A percentile compares a stretch with the other conserved stretches of the same genome.
Conservation (phyloP, 2,888 invertebrate genomes). For the Tanaodytes sp. region DNA sequence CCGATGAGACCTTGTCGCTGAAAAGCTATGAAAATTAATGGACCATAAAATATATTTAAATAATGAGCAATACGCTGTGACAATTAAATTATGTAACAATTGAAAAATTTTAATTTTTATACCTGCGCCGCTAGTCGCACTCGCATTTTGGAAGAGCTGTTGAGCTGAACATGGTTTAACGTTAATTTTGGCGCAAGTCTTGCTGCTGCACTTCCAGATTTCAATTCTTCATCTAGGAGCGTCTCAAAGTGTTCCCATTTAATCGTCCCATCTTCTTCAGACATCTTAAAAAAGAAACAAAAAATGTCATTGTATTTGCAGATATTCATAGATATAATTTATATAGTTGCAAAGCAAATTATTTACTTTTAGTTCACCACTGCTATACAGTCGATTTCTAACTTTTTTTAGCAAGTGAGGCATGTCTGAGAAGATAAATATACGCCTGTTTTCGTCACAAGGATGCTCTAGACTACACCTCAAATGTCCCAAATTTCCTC, state of each 20-base stretch:
- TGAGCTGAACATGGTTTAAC: not conserved
- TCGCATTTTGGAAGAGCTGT: slow-evolving; percentile 13
- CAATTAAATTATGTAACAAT: not conserved
- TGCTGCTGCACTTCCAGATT: not conserved
- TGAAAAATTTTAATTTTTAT: not conserved
- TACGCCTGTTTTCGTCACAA: not conserved
- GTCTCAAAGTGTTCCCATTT: not conserved
- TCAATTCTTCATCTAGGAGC: not conserved
- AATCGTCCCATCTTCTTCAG: not conserved
- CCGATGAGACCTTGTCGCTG: not conserved
- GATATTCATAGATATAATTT: no score
- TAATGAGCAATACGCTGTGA: not conserved
- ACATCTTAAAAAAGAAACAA: no score
- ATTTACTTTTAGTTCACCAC: not conserved
- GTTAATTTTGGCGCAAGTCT: not conserved
- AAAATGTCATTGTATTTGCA: no score
- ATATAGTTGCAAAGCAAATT: no score
- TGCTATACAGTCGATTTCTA: not conserved
- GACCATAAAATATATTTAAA: not conserved
- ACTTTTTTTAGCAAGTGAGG: not conserved
- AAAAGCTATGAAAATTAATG: slow-evolving; percentile 1
- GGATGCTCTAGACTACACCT: no score
- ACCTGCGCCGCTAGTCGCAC: slow-evolving; percentile 4
- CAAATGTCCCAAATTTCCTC: not conserved
- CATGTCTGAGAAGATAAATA: not conserved